These are phyloP conservation scores for Hylaeus volcanicus DNA, from an alignment of 1,140 invertebrate species.

Conservation along the genomic window DNA sequence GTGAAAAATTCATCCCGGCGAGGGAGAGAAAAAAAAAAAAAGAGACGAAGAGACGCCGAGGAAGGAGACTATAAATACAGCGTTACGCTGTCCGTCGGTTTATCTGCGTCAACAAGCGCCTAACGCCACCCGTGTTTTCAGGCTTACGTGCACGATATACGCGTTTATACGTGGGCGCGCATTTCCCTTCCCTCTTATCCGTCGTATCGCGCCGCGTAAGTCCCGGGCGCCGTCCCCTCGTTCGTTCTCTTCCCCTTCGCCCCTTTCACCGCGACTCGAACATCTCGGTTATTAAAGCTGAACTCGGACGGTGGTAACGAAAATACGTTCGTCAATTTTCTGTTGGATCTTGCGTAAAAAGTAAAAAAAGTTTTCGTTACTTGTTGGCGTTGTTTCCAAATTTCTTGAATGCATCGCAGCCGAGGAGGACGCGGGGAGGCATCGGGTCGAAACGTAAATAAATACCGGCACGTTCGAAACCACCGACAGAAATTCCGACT, in stretches of 20 bases:
- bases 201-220: not conserved
- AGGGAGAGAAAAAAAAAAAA: not conserved
- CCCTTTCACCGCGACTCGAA: slow-evolving; percentile 11
- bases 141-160: slow-evolving; percentile 57
- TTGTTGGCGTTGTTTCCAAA: no score
- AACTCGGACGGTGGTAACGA: slow-evolving; percentile 21
- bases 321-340: no score
- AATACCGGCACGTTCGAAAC: slow-evolving; percentile 13
- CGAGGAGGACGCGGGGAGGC: no score
- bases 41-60: no score
- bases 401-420: no score
- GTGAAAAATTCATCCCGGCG: slow-evolving; percentile 43
- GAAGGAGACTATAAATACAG: slow-evolving; percentile 56
- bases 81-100: slow-evolving; percentile 55
- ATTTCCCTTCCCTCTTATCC: slow-evolving; percentile 47
- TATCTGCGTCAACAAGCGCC: slow-evolving; percentile 63
- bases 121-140: slow-evolving; percentile 56
- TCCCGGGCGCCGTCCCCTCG: slow-evolving; percentile 1
- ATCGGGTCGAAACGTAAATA: slow-evolving; percentile 11
- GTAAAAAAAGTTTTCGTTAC: no score
- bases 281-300: slow-evolving; percentile 56
- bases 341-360: no score
- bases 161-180: slow-evolving; percentile 54
- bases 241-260: not conserved
- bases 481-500: not conserved